phyloP scores from a whole-genome alignment of 2,888 invertebrate species.

The Tinea trinotella region DNA sequence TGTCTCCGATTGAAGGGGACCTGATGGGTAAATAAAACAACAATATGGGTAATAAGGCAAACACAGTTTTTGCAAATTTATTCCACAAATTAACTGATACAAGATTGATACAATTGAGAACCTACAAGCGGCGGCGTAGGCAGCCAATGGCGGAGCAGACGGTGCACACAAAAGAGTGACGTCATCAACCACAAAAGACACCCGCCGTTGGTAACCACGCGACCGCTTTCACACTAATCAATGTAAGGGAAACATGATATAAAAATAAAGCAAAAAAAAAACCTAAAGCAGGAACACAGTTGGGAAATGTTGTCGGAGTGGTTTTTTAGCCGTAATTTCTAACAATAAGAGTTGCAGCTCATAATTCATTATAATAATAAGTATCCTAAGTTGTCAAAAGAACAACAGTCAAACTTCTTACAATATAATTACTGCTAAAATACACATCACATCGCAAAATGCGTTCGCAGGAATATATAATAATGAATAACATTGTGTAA shows the following conservation, averaged over 20 bases:
- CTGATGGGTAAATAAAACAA: constrained; percentile 41
- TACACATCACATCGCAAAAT: constrained; percentile 81
- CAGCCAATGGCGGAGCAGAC: too few relatives aligned
- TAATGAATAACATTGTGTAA: constrained; percentile 77
- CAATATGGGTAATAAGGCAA: constrained; percentile 59
- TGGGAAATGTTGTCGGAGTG: constrained; percentile 67
- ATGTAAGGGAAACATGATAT: constrained; percentile 65
- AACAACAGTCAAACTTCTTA: constrained; percentile 73
- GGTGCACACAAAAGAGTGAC: too few relatives aligned
- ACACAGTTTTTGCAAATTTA: constrained; percentile 73
- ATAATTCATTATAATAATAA: constrained; percentile 54
- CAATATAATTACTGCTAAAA: constrained; percentile 75
- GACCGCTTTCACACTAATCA: constrained; percentile 68
- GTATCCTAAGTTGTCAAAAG: constrained; percentile 71
- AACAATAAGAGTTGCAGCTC: constrained; percentile 42
- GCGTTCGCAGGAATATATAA: constrained; percentile 86
- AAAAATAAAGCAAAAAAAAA: constrained; percentile 71
- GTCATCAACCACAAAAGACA: too few relatives aligned
- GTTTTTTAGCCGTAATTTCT: constrained; percentile 62
- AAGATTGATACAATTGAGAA: constrained; percentile 69
- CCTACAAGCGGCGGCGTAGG: constrained; percentile 59
- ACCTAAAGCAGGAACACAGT: constrained; percentile 72
- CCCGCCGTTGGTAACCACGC: too few relatives aligned
- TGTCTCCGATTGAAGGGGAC: too few relatives aligned
- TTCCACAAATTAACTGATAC: constrained; percentile 72